Conservation (phyloP, 2,113 vertebrate species). For the Microcebus lehilahytsara region DNA sequence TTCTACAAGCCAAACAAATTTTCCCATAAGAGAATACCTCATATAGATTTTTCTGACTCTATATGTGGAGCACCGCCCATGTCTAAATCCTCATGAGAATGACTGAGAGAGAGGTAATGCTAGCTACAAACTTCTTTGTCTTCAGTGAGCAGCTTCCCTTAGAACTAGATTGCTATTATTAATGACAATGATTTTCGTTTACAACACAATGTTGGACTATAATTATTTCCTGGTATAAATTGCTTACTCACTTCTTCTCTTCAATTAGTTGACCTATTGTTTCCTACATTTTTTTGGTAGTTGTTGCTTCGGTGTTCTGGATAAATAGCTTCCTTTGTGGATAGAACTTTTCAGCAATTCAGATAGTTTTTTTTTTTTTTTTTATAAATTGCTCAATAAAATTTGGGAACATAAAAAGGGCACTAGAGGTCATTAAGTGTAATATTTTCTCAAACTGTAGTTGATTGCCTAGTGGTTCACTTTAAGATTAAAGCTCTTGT, state of each 20-base stretch:
- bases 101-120: neutral
- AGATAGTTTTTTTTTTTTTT: conserved; percentile 53
- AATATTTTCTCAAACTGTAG: conserved; percentile 43
- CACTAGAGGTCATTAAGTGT: conserved; percentile 38
- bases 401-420: conserved; percentile 53
- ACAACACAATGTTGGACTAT: neutral
- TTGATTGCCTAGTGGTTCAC: conserved; percentile 10
- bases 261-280: conserved; percentile 46
- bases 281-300: conserved; percentile 31
- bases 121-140: neutral
- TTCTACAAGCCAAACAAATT: neutral
- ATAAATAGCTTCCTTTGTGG: conserved; percentile 40
- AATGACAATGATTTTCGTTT: conserved; percentile 30
- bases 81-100: neutral
- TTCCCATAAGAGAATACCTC: neutral
- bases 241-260: conserved; percentile 30
- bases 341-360: conserved; percentile 26
- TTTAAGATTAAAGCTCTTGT: conserved; percentile 33
- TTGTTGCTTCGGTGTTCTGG: conserved; percentile 51
- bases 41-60: neutral
- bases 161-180: conserved; percentile 44
- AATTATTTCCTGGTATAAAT: conserved; percentile 54
- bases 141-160: neutral
- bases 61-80: neutral
- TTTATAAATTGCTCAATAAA: conserved; percentile 65